Evolutionary conservation across 2,888 invertebrate species (phyloP).

Genomic region (Epinotia brunnichana): DNA sequence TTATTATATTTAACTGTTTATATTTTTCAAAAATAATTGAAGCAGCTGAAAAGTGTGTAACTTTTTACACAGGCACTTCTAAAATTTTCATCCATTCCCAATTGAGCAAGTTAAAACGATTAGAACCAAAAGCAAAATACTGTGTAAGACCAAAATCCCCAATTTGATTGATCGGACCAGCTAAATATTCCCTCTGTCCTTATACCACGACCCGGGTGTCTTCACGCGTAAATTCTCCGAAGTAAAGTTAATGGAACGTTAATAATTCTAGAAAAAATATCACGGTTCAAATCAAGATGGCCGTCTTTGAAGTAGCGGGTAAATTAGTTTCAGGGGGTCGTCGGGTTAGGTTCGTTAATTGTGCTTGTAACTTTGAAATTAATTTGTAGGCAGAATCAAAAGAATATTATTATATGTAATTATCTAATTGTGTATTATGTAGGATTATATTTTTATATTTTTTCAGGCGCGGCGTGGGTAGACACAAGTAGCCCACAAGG

Average conservation of each 20-base stretch:
- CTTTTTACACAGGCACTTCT: too few species aligned
- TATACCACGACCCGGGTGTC: constrained; percentile 20
- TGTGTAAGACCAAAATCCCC: constrained; percentile 16
- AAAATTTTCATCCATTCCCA: too few species aligned
- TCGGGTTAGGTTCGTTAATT: background rate
- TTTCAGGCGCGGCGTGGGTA: too few species aligned
- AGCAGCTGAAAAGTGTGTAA: too few species aligned
- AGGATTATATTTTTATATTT: too few species aligned
- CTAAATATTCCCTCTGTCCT: constrained; percentile 33
- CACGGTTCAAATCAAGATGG: constrained; percentile 31
- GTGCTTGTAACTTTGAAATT: background rate
- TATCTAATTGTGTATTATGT: too few species aligned
- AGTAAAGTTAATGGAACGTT: constrained; percentile 42
- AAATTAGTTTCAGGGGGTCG: constrained; percentile 23
- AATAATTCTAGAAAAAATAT: constrained; percentile 41
- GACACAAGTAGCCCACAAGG: too few species aligned
- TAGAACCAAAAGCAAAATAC: background rate
- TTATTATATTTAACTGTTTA: too few species aligned
- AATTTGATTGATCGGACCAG: constrained; percentile 33
- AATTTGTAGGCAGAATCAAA: background rate
- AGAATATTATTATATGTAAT: too few species aligned
- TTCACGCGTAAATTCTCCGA: constrained; percentile 25
- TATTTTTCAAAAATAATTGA: too few species aligned
- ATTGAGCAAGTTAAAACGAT: too few species aligned
- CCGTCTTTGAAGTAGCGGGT: constrained; percentile 35